A percentile compares a stretch with the other conserved stretches of the same genome.
These are phyloP conservation scores for Cyphomyrus discorhynchus DNA, from an alignment of 2,113 vertebrate genomes.

Conservation along the genomic window DNA sequence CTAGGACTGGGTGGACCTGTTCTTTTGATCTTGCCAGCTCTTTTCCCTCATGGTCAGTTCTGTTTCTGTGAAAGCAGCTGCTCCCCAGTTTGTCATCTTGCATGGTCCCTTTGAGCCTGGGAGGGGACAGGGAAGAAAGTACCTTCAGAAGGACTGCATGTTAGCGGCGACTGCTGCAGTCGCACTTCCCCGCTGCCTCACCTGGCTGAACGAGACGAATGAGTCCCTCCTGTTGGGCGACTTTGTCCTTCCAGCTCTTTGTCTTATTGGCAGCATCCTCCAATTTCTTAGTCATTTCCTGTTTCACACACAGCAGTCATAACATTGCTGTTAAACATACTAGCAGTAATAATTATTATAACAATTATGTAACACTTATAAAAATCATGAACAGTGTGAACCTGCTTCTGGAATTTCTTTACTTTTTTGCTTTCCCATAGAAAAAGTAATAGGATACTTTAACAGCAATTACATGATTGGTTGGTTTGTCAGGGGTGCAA, in stretches of 20 bases:
- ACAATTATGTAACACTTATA: background rate
- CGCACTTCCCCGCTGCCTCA: conserved; percentile 37
- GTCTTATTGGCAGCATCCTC: conserved; percentile 81
- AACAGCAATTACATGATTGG: background rate
- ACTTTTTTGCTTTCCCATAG: background rate
- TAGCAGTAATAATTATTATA: background rate
- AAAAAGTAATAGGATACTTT: background rate
- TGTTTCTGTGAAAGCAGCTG: conserved; percentile 77
- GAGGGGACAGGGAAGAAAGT: background rate
- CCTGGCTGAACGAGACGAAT: conserved; percentile 90
- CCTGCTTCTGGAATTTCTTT: background rate
- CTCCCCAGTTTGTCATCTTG: conserved; percentile 89
- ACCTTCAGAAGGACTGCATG: no score
- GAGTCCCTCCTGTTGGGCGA: conserved; percentile 86
- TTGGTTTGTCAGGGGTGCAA: background rate
- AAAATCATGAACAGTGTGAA: background rate
- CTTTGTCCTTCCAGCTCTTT: conserved; percentile 92
- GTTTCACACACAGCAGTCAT: conserved; percentile 27
- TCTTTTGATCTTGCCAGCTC: conserved; percentile 82
- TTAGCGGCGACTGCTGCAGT: background rate
- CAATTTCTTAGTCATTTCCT: conserved; percentile 87
- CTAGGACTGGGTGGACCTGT: conserved; percentile 46
- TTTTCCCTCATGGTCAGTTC: conserved; percentile 81
- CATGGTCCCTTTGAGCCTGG: conserved; percentile 77
- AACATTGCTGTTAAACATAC: background rate